Conservation (phyloP, 2,888 invertebrate species). For the Stenurella melanura region DNA sequence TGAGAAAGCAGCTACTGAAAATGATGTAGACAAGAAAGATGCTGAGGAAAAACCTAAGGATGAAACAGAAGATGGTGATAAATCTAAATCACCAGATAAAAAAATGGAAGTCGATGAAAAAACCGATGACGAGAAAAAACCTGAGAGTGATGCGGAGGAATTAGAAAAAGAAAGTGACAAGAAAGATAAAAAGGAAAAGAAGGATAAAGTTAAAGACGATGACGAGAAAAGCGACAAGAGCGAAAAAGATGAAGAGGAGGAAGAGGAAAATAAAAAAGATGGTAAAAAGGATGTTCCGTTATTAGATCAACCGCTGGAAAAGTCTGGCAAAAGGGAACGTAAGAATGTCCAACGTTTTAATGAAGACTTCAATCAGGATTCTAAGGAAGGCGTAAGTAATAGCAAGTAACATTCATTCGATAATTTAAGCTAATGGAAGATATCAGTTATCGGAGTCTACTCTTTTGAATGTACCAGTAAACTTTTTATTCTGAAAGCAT, state of each 20-base stretch:
- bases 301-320: constrained; percentile 70
- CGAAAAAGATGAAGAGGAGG: constrained; percentile 62
- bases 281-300: constrained; percentile 67
- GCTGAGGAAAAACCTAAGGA: constrained; percentile 58
- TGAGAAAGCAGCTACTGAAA: constrained; percentile 53
- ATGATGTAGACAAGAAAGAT: constrained; percentile 58
- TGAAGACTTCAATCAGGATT: constrained; percentile 58
- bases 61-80: constrained; percentile 56
- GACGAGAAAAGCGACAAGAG: constrained; percentile 62
- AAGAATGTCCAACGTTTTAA: constrained; percentile 70
- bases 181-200: constrained; percentile 46
- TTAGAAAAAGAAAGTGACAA: constrained; percentile 58
- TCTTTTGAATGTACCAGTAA: too few relatives aligned
- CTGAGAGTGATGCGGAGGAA: constrained; percentile 37
- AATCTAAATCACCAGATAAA: constrained; percentile 52
- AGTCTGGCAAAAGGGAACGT: constrained; percentile 69
- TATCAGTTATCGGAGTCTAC: background rate
- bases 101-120: constrained; percentile 62
- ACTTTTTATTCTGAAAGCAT: too few relatives aligned
- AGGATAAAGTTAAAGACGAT: constrained; percentile 51
- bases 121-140: constrained; percentile 59
- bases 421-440: background rate
- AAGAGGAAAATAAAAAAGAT: constrained; percentile 59
- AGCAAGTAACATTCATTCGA: background rate
- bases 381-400: constrained; percentile 28